Evolutionary conservation across 2,888 invertebrate species (phyloP), one percentile per base, ranked within the genome.

Genomic region (Drosophila kanekoi): DNA sequence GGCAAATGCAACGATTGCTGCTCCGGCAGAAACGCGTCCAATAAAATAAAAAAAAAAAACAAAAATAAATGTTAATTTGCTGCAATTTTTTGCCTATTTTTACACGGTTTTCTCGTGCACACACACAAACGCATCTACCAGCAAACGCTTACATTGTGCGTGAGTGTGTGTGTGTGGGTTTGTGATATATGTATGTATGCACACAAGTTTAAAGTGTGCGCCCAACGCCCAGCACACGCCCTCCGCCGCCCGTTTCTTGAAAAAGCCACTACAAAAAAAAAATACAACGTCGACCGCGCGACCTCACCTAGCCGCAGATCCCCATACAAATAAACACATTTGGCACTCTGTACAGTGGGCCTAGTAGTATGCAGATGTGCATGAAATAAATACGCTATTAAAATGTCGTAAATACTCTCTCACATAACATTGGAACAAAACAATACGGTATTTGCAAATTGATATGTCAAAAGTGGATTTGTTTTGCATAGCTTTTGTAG

Each of bases 71-170:
- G 52, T 59, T 43, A 59, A 60, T 51, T 78, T 47, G 57, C 52
- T 67, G 83, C 67, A 86, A 75, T 68, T 79, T 68, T 76, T 51
- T 48, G 61, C 56, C 61, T 83, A 79, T 86, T 79, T 68, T 79
- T 82, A 82, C 60, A 61, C 61, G 14, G 49, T 38, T 28, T 45
- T 72, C 56, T 56, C 38, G 28, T 16, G 14, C 33, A 20, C 54
- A 43, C 54, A 43, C 52, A 73, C 49, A 32, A 35, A 35, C n/a
- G 44, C 20, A 51, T 32, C 5, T 14, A 40, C 11, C 16, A 13
- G 43, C 32, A 35, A 20, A 18, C 23, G 6, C 23, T 23, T 8
- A 8, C 23, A 8, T n/a, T n/a, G n/a, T n/a, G n/a, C n/a, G n/a
- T n/a, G n/a, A n/a, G n/a, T n/a, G n/a, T n/a, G n/a, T n/a, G n/a